These are phyloP conservation scores for Sula dactylatra DNA, from an alignment of 2,113 vertebrate species.

Conservation along the genomic window DNA sequence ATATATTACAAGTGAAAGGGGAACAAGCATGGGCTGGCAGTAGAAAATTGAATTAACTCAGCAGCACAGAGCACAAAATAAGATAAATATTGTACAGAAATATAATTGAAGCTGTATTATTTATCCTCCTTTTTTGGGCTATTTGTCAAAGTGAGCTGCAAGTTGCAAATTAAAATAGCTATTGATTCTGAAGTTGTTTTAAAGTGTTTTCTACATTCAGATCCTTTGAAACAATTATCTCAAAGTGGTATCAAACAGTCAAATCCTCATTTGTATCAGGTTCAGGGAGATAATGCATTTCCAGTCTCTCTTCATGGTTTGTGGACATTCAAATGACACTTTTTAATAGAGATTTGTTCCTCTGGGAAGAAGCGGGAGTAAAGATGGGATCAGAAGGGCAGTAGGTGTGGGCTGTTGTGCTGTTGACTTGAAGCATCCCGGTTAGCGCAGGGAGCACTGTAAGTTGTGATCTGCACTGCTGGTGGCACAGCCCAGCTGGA, in stretches of 20 bases:
- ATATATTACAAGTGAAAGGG: slow-evolving; percentile 49
- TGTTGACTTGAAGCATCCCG: neutral
- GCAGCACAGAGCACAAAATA: slow-evolving; percentile 49
- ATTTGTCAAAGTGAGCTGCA: slow-evolving; percentile 46
- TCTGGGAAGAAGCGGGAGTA: neutral
- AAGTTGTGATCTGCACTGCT: neutral
- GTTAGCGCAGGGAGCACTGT: fast-evolving
- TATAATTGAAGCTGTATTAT: slow-evolving; percentile 63
- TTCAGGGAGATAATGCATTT: neutral
- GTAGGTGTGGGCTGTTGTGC: neutral
- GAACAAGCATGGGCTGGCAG: slow-evolving; percentile 53
- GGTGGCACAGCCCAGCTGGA: neutral
- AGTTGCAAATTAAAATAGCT: slow-evolving; percentile 62
- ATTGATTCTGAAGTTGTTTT: slow-evolving; percentile 62
- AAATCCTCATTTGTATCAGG: neutral
- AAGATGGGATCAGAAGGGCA: neutral
- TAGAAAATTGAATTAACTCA: slow-evolving; percentile 69
- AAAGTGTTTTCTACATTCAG: slow-evolving; percentile 36
- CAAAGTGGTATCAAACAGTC: neutral
- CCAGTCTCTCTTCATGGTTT: neutral
- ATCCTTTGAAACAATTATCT: slow-evolving; percentile 49
- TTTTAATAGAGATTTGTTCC: neutral
- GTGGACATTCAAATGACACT: neutral
- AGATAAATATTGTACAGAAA: slow-evolving; percentile 68
- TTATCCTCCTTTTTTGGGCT: slow-evolving; percentile 14